A percentile compares a stretch with the other conserved stretches of the same genome.
Evolutionary conservation across 2,888 invertebrate genomes (phyloP).

Genomic region (Aphodius granarius): DNA sequence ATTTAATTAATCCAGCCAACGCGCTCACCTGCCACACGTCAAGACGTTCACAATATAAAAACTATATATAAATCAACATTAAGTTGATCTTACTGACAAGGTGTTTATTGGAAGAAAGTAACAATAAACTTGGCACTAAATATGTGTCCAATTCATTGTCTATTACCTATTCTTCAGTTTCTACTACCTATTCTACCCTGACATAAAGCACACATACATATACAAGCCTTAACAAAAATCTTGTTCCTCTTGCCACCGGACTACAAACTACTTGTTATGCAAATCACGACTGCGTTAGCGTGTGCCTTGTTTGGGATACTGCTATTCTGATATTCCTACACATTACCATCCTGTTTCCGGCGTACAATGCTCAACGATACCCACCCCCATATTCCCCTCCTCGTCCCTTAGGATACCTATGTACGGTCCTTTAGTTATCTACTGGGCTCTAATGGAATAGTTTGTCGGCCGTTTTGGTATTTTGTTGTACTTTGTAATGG

Average conservation of each 20-base stretch:
- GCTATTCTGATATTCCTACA: constrained; percentile 25
- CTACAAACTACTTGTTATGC: constrained; percentile 26
- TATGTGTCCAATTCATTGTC: no score
- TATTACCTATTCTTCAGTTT: no score
- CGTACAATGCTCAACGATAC: not conserved
- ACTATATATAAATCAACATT: not conserved
- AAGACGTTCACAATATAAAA: not conserved
- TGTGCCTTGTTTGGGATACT: constrained; percentile 30
- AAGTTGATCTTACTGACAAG: not conserved
- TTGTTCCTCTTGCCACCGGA: not conserved
- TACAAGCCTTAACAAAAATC: not conserved
- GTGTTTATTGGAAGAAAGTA: not conserved
- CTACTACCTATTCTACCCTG: not conserved
- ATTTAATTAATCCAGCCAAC: not conserved
- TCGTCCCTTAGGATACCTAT: not conserved
- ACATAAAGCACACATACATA: not conserved
- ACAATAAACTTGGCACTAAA: no score
- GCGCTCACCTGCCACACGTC: not conserved
- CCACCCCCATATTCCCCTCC: not conserved
- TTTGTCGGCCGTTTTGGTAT: not conserved
- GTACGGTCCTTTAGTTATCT: not conserved
- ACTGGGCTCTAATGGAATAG: not conserved
- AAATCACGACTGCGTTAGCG: constrained; percentile 25
- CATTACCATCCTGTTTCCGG: constrained; percentile 17
- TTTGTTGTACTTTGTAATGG: not conserved